These are phyloP conservation scores for Agrilus planipennis DNA, from an alignment of 1,140 invertebrate species.

Conservation along the genomic window DNA sequence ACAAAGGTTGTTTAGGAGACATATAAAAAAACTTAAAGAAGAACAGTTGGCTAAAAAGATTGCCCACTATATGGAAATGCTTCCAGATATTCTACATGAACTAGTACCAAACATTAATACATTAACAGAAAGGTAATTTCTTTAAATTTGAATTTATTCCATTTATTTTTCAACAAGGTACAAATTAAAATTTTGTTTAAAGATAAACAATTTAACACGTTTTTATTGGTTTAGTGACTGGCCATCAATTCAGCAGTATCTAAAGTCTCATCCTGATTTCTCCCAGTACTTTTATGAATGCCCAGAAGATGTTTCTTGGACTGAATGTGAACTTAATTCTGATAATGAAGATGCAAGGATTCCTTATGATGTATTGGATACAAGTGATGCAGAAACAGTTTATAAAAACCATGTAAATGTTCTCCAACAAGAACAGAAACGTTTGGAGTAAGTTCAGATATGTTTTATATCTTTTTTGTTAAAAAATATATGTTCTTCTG, in stretches of 20 bases:
- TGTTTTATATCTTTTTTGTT: too few species aligned
- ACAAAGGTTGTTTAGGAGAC: conserved; percentile 64
- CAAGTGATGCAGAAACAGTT: conserved; percentile 79
- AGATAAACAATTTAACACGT: too few species aligned
- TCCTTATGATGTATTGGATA: conserved; percentile 83
- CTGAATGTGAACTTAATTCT: conserved; percentile 58
- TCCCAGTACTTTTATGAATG: conserved; percentile 82
- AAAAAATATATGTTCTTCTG: conserved; percentile 3
- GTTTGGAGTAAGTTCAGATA: conserved; percentile 69
- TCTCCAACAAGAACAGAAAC: conserved; percentile 79
- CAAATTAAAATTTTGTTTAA: too few species aligned
- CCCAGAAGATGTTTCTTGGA: conserved; percentile 67
- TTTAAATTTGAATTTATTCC: background rate
- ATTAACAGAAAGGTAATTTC: conserved; percentile 55
- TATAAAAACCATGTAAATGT: conserved; percentile 86
- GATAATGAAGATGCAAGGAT: conserved; percentile 60
- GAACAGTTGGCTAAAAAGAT: conserved; percentile 72
- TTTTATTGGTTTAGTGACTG: conserved; percentile 57
- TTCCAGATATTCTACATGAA: conserved; percentile 70
- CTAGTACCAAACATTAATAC: conserved; percentile 70
- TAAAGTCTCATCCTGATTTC: conserved; percentile 80
- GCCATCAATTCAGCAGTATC: conserved; percentile 68
- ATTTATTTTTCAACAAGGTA: conserved; percentile 4
- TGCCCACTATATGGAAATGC: conserved; percentile 65
- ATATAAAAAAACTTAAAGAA: conserved; percentile 76